These are phyloP conservation scores for Ridgeia piscesae DNA, from an alignment of 1,140 invertebrate genomes.

Conservation along the genomic window DNA sequence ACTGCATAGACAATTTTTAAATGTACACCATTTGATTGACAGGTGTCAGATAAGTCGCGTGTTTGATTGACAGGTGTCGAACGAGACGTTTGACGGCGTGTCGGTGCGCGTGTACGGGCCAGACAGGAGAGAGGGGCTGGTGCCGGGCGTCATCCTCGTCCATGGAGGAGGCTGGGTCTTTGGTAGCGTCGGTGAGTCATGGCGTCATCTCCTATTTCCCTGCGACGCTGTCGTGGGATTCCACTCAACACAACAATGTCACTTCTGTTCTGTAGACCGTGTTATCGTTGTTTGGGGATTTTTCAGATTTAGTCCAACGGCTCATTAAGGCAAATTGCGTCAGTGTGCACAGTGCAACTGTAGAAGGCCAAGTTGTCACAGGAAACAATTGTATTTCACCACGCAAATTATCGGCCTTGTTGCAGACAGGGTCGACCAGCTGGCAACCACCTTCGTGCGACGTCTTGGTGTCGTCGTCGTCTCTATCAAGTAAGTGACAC, in stretches of 20 bases:
- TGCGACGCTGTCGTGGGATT: neutral
- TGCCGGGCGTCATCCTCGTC: slow-evolving; percentile 19
- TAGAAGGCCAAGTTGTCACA: too few species aligned
- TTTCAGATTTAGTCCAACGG: too few species aligned
- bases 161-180: slow-evolving; percentile 27
- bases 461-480: slow-evolving; percentile 15
- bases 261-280: too few species aligned
- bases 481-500: slow-evolving; percentile 17
- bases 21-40: neutral
- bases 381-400: too few species aligned
- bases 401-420: neutral
- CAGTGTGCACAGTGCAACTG: too few species aligned
- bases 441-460: neutral
- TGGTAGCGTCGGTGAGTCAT: slow-evolving; percentile 19
- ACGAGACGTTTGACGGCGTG: slow-evolving; percentile 15
- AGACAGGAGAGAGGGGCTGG: neutral
- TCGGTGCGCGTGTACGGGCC: neutral
- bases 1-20: too few species aligned
- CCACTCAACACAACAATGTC: too few species aligned
- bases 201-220: neutral
- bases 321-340: too few species aligned
- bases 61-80: neutral
- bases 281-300: too few species aligned
- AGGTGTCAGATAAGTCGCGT: neutral
- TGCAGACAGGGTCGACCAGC: neutral